Conservation (phyloP, 2,888 invertebrate species). For the Portevinia maculata region DNA sequence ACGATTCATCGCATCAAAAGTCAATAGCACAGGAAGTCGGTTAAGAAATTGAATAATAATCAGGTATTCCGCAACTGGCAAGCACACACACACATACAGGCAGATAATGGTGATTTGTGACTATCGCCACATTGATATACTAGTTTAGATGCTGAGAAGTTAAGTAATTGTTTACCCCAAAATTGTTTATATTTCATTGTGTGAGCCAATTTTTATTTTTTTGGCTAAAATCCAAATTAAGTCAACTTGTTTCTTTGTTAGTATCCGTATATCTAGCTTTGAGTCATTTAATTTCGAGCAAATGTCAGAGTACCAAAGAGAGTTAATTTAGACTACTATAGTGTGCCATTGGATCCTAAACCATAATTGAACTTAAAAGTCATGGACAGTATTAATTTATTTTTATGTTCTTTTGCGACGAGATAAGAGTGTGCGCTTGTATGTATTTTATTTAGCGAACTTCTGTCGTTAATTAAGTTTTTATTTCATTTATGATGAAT, state of each 20-base stretch:
- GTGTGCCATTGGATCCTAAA: neutral
- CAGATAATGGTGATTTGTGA: neutral
- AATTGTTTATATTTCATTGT: slow-evolving; percentile 2
- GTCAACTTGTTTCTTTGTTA: slow-evolving; percentile 28
- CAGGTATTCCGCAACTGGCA: slow-evolving; percentile 2
- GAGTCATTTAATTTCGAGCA: slow-evolving; percentile 15
- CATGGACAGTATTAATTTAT: slow-evolving; percentile 8
- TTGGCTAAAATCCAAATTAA: slow-evolving; percentile 23
- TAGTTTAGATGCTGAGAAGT: neutral
- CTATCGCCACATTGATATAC: slow-evolving; percentile 1
- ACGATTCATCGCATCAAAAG: slow-evolving; percentile 52
- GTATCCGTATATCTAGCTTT: slow-evolving; percentile 5
- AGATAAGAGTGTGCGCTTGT: slow-evolving; percentile 13
- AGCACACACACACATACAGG: neutral
- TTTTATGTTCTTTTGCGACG: neutral
- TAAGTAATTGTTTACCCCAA: slow-evolving; percentile 1
- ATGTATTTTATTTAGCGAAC: slow-evolving; percentile 6
- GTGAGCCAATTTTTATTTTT: neutral
- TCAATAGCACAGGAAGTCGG: slow-evolving; percentile 70
- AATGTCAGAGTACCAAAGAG: neutral
- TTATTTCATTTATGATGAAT: slow-evolving; percentile 1
- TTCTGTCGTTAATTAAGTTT: slow-evolving; percentile 12
- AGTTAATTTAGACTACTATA: slow-evolving; percentile 1
- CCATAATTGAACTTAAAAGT: slow-evolving; percentile 33
- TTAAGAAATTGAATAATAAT: slow-evolving; percentile 65